Evolutionary conservation across 2,113 vertebrate species (phyloP).

Genomic region (Menura novaehollandiae): DNA sequence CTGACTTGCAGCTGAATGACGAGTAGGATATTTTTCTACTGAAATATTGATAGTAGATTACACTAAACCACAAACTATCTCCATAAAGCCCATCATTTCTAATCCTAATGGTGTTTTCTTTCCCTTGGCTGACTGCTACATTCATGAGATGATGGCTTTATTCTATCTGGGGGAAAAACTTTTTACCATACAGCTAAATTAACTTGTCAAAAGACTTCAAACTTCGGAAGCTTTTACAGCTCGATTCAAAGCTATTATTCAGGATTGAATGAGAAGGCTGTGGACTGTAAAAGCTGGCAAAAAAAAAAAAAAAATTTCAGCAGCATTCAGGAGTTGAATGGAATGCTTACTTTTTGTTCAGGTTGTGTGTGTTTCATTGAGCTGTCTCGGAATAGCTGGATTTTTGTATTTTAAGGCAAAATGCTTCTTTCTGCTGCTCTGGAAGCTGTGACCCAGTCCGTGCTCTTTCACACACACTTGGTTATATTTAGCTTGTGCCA

Average conservation of each 20-base stretch:
- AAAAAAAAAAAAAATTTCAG: slow-evolving; percentile 64
- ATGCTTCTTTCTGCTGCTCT: background rate
- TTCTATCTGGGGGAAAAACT: slow-evolving; percentile 75
- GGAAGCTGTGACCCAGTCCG: background rate
- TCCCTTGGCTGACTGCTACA: slow-evolving; percentile 62
- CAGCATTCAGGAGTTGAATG: slow-evolving; percentile 57
- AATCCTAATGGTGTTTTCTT: slow-evolving; percentile 76
- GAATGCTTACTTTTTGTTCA: slow-evolving; percentile 66
- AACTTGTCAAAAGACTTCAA: slow-evolving; percentile 81
- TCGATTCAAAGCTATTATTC: slow-evolving; percentile 76
- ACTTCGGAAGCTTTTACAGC: slow-evolving; percentile 80
- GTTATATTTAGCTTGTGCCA: slow-evolving; percentile 12
- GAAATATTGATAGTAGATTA: slow-evolving; percentile 78
- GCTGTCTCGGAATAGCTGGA: slow-evolving; percentile 32
- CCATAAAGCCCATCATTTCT: slow-evolving; percentile 69
- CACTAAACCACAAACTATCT: slow-evolving; percentile 71
- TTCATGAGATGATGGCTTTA: slow-evolving; percentile 73
- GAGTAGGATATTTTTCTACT: slow-evolving; percentile 64
- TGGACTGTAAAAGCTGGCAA: slow-evolving; percentile 68
- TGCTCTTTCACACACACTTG: background rate
- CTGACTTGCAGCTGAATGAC: slow-evolving; percentile 70
- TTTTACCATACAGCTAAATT: slow-evolving; percentile 77
- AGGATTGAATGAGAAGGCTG: slow-evolving; percentile 73
- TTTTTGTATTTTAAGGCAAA: background rate
- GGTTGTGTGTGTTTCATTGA: slow-evolving; percentile 58